Conservation (phyloP, 23 tunicate species). For the Halocynthia roretzi region DNA sequence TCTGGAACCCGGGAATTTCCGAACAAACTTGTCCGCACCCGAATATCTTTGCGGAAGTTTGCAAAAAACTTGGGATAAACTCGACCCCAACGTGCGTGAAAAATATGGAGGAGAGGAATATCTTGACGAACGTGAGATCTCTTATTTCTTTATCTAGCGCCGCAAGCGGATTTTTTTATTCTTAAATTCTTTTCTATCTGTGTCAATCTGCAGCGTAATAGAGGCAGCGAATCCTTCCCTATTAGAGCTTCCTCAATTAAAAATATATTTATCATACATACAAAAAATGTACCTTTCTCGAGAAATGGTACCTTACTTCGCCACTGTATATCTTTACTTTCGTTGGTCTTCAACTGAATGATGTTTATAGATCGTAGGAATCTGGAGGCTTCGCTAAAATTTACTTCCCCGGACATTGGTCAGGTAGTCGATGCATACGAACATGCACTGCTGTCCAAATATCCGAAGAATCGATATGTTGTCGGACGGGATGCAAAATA, state of each 20-base stretch:
- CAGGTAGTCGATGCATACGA: constrained; percentile 21
- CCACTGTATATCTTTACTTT: too few relatives aligned
- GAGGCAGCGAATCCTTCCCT: too few relatives aligned
- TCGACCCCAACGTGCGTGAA: background rate
- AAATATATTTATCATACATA: too few relatives aligned
- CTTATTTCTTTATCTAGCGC: background rate
- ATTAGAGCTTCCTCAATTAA: too few relatives aligned
- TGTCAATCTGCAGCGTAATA: too few relatives aligned
- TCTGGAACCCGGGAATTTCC: constrained; percentile 20
- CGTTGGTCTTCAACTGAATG: too few relatives aligned
- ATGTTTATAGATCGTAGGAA: background rate
- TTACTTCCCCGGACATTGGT: background rate
- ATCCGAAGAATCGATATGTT: constrained; percentile 35
- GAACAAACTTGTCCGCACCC: constrained; percentile 19
- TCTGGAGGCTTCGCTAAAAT: background rate
- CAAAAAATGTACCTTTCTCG: too few relatives aligned
- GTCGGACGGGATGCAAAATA: constrained; percentile 34
- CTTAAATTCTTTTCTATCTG: too few relatives aligned
- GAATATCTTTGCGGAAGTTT: constrained; percentile 8
- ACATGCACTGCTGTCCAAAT: constrained; percentile 40
- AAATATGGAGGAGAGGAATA: constrained; percentile 22
- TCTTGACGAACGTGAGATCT: constrained; percentile 4
- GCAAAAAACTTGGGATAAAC: constrained; percentile 4
- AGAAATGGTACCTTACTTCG: too few relatives aligned
- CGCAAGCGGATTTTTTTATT: too few relatives aligned